Conservation (phyloP, 1,140 invertebrate species). For the Brachionus paranguensis region DNA sequence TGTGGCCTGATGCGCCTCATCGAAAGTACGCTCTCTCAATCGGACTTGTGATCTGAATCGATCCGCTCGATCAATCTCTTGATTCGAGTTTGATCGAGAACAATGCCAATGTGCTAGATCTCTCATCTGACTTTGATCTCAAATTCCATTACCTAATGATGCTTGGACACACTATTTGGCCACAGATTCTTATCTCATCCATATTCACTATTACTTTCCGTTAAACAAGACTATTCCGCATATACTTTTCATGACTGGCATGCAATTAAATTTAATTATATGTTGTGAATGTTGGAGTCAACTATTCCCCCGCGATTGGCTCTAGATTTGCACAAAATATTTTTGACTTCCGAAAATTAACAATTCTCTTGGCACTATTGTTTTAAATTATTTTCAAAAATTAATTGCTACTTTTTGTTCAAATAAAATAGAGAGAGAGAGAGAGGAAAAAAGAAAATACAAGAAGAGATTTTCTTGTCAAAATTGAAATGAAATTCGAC, state of each 20-base stretch:
- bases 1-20: background rate
- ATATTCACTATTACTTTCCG: background rate
- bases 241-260: slow-evolving; percentile 10
- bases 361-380: background rate
- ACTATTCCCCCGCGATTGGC: background rate
- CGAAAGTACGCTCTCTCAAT: background rate
- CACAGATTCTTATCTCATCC: background rate
- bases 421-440: background rate
- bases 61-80: slow-evolving; percentile 30
- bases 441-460: background rate
- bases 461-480: slow-evolving; percentile 14
- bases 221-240: background rate
- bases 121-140: background rate
- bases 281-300: background rate
- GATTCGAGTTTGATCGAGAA: slow-evolving; percentile 12
- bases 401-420: background rate
- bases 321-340: background rate
- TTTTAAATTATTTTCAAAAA: slow-evolving; percentile 14
- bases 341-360: background rate
- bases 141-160: slow-evolving; percentile 8
- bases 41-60: background rate
- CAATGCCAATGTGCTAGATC: background rate
- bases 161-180: background rate
- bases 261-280: slow-evolving; percentile 36
- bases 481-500: background rate